Conservation (phyloP, 2,113 vertebrate species). For the Corythaeola cristata region DNA sequence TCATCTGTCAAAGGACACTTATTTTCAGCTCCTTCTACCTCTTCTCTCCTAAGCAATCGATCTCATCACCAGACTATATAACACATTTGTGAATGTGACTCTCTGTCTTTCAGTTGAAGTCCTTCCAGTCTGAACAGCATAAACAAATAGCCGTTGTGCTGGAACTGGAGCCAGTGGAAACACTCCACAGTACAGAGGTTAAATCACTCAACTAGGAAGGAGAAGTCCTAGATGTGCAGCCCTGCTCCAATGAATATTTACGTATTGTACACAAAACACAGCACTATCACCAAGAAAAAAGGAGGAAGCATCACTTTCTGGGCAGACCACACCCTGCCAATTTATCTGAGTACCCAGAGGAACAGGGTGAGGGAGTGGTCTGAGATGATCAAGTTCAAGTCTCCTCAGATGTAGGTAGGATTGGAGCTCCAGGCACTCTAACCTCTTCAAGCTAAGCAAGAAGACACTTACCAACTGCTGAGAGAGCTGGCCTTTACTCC, state of each 20-base stretch:
- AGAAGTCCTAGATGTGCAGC: background rate
- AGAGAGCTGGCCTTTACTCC: background rate
- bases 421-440: background rate
- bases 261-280: background rate
- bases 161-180: background rate
- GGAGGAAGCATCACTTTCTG: background rate
- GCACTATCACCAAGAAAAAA: background rate
- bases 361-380: background rate
- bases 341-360: background rate
- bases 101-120: background rate
- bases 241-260: background rate
- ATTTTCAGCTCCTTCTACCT: background rate
- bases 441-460: background rate
- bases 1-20: background rate
- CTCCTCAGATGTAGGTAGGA: background rate
- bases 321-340: background rate
- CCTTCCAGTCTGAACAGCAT: background rate
- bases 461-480: background rate
- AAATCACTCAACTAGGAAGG: background rate
- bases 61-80: background rate
- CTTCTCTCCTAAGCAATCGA: background rate
- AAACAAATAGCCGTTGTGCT: background rate
- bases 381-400: background rate
- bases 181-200: background rate
- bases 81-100: background rate